Evolutionary conservation across 2,113 vertebrate genomes (phyloP).

Genomic region (Oreochromis niloticus): DNA sequence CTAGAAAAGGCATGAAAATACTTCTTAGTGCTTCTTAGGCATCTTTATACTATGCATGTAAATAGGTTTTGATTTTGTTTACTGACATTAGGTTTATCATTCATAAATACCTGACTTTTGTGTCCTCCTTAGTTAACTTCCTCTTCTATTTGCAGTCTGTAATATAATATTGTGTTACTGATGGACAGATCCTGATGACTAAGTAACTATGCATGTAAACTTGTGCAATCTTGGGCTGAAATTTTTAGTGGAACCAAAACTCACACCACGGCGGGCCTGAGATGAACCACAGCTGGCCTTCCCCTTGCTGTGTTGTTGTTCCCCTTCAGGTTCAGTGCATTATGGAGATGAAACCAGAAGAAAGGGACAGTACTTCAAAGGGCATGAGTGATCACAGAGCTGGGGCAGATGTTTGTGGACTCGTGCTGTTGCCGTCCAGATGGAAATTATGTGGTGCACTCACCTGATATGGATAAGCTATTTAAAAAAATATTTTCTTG

Average conservation of each 20-base stretch:
- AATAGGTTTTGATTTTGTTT: not conserved
- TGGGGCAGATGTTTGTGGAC: slow-evolving; percentile 73
- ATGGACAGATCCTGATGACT: not conserved
- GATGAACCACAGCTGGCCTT: not conserved
- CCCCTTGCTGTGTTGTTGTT: not conserved
- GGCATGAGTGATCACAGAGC: slow-evolving; percentile 75
- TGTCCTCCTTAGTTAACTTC: not conserved
- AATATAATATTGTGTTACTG: not conserved
- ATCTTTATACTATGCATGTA: not conserved
- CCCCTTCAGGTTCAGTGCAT: slow-evolving; percentile 72
- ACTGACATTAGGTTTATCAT: not conserved
- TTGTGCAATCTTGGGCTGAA: not conserved
- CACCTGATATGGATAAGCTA: not conserved
- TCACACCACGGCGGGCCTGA: not conserved
- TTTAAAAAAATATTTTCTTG: not conserved
- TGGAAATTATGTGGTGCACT: not conserved
- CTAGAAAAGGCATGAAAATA: not conserved
- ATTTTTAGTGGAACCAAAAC: not conserved
- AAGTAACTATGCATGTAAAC: not conserved
- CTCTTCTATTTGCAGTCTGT: not conserved
- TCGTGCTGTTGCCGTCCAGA: slow-evolving; percentile 1
- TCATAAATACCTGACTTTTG: not conserved
- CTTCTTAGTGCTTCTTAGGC: not conserved
- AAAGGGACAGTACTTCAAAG: slow-evolving; percentile 76
- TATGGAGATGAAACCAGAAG: slow-evolving; percentile 80